phyloP scores from a whole-genome alignment of 2,888 invertebrate species.

The Mesopsocus fuscifrons region DNA sequence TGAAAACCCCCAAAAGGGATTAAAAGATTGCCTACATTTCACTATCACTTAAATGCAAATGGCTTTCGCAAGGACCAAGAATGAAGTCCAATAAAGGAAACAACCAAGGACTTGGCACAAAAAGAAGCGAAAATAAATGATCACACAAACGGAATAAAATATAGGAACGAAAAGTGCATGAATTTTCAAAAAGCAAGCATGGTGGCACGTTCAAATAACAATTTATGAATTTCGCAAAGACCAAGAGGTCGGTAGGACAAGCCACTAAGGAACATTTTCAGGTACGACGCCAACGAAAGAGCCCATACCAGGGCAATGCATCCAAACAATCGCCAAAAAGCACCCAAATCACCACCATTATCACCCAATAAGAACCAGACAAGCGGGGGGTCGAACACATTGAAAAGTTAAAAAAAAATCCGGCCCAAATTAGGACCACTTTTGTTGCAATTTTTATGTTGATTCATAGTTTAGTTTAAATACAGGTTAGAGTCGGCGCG shows the following conservation, averaged over 20 bases:
- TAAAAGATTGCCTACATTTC: too few species aligned
- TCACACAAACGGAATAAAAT: conserved; percentile 1
- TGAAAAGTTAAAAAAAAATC: background rate
- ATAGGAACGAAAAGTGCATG: background rate
- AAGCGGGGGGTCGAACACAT: background rate
- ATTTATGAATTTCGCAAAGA: too few species aligned
- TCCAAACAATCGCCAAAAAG: too few species aligned
- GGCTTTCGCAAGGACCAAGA: conserved; percentile 11
- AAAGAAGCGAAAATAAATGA: conserved; percentile 18
- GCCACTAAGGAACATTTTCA: too few species aligned
- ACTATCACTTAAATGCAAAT: too few species aligned
- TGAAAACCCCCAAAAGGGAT: too few species aligned
- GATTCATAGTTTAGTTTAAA: background rate
- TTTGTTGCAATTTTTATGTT: conserved; percentile 4
- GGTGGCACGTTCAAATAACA: too few species aligned
- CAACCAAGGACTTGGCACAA: conserved; percentile 16
- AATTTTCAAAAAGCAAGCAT: conserved; percentile 2
- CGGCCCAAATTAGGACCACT: background rate
- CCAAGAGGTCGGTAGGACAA: too few species aligned
- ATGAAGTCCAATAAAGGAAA: conserved; percentile 4
- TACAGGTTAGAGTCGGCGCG: too few species aligned
- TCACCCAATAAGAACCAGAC: background rate
- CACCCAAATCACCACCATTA: too few species aligned
- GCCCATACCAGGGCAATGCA: too few species aligned
- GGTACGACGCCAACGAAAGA: too few species aligned